These are phyloP conservation scores for Caloenas nicobarica DNA, from an alignment of 2,113 vertebrate species.

Conservation along the genomic window DNA sequence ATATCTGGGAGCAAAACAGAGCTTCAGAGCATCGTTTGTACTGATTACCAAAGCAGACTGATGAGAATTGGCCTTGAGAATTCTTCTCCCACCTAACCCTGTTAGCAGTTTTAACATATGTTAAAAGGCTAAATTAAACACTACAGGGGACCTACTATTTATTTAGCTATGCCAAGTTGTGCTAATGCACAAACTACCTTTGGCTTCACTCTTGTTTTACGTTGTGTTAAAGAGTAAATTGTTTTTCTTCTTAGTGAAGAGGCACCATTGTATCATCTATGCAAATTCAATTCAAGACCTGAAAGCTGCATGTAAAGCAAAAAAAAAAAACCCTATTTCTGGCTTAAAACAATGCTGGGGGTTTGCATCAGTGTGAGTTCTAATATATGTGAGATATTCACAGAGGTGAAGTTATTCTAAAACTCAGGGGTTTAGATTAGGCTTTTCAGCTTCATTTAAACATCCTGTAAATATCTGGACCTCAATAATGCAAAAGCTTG, in stretches of 20 bases:
- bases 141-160: background rate
- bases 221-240: background rate
- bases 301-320: background rate
- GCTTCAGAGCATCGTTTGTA: background rate
- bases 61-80: conserved; percentile 26
- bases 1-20: background rate
- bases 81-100: background rate
- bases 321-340: background rate
- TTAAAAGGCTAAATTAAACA: background rate
- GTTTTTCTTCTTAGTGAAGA: background rate
- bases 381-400: background rate
- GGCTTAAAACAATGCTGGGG: fast-evolving
- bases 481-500: background rate
- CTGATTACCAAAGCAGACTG: background rate
- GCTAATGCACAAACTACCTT: background rate
- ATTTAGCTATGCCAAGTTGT: background rate
- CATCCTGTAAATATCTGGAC: background rate
- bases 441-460: background rate
- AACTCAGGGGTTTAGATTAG: background rate
- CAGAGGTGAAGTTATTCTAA: background rate
- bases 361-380: background rate
- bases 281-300: background rate
- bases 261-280: background rate
- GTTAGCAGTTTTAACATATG: background rate
- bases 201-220: background rate